These are phyloP conservation scores for Sebastes vulpes DNA, from an alignment of 2,797 vertebrate genomes.

Conservation along the genomic window DNA sequence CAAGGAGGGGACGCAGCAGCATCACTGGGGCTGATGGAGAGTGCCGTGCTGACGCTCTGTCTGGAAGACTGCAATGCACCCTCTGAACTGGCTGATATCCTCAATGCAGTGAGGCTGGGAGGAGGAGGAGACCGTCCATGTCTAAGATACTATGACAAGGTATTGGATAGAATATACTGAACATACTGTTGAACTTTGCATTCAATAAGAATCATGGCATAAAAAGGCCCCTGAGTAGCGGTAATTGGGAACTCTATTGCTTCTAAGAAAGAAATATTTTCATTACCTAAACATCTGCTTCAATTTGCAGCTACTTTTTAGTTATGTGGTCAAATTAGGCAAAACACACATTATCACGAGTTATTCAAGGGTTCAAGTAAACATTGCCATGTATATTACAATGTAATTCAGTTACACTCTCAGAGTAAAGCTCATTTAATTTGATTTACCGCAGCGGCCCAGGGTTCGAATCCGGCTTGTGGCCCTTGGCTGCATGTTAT, in stretches of 20 bases:
- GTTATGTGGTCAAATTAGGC: background rate
- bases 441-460: too few species aligned
- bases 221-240: background rate
- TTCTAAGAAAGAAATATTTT: background rate
- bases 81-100: constrained; percentile 73
- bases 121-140: constrained; percentile 55
- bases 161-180: constrained; percentile 29
- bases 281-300: background rate
- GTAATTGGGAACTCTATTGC: background rate
- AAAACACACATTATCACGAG: background rate
- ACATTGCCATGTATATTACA: background rate
- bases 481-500: too few species aligned
- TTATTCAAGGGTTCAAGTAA: background rate
- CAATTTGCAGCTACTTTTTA: background rate
- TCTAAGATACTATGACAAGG: constrained; percentile 88
- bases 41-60: constrained; percentile 80
- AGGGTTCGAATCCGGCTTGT: too few species aligned
- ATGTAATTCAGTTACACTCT: too few species aligned
- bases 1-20: constrained; percentile 65
- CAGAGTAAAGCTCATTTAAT: background rate
- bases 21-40: constrained; percentile 84
- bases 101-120: constrained; percentile 84
- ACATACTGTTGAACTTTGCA: background rate
- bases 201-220: background rate
- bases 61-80: constrained; percentile 81